phyloP scores from a whole-genome alignment of 2,113 vertebrate species.

The Malurus alboscapulatus region DNA sequence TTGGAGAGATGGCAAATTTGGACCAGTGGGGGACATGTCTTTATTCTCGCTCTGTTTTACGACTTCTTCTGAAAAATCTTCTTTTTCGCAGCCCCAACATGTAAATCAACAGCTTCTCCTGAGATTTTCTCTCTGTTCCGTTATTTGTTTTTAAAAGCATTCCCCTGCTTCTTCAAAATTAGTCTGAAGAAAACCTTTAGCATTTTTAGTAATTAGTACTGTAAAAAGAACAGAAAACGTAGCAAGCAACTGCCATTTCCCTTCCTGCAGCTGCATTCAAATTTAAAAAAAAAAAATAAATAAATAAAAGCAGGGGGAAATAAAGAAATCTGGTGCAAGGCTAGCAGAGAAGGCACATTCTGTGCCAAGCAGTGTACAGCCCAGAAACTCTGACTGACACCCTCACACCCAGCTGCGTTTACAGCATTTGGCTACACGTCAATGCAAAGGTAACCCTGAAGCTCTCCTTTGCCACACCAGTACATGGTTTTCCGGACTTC shows the following conservation, averaged over 20 bases:
- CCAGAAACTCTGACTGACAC: not conserved
- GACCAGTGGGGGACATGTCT: not conserved
- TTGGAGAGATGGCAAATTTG: accelerated
- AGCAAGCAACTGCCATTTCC: not conserved
- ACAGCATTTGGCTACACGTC: not conserved
- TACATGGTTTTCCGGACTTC: not conserved
- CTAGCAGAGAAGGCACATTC: not conserved
- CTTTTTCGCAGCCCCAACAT: not conserved
- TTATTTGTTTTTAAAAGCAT: not conserved
- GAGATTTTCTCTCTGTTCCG: not conserved
- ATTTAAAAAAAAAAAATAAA: not conserved
- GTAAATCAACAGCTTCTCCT: not conserved
- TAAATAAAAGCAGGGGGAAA: not conserved
- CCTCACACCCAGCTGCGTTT: not conserved
- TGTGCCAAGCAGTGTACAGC: not conserved
- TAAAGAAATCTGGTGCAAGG: not conserved
- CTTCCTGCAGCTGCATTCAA: not conserved
- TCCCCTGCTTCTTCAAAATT: not conserved
- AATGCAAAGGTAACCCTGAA: not conserved
- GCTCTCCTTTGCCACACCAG: not conserved
- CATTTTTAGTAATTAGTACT: not conserved
- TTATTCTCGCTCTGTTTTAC: not conserved
- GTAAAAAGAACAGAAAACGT: not conserved
- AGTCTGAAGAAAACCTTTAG: not conserved
- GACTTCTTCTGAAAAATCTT: not conserved